phyloP scores from a whole-genome alignment of 2,797 vertebrate species.

The Aplochiton taeniatus region DNA sequence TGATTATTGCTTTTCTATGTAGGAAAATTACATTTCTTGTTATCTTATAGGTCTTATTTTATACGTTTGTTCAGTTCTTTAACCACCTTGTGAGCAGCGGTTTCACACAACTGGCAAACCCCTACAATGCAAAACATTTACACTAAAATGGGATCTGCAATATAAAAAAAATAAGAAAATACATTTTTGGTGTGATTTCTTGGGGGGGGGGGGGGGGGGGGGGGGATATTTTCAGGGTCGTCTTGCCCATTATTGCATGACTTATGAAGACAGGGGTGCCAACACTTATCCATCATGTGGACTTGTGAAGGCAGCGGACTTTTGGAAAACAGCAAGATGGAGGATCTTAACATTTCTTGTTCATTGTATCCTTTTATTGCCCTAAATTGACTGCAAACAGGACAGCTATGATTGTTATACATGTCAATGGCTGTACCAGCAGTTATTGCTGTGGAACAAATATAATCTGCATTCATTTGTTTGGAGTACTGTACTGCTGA shows the following conservation, averaged over 20 bases:
- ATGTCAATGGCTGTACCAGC: constrained; percentile 75
- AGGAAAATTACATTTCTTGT: not conserved
- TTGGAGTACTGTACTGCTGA: constrained; percentile 65
- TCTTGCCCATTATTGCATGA: constrained; percentile 49
- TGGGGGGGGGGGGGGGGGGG: not conserved
- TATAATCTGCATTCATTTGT: constrained; percentile 70
- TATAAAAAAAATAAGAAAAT: too few relatives aligned
- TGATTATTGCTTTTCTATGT: constrained; percentile 60
- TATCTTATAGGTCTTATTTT: too few relatives aligned
- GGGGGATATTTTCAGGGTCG: too few relatives aligned
- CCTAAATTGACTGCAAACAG: constrained; percentile 75
- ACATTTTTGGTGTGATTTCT: too few relatives aligned
- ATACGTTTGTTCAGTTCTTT: too few relatives aligned
- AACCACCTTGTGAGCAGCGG: too few relatives aligned
- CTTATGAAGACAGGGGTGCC: constrained; percentile 42
- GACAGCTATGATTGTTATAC: constrained; percentile 79
- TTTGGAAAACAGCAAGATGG: constrained; percentile 68
- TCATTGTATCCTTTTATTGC: constrained; percentile 79
- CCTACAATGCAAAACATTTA: too few relatives aligned
- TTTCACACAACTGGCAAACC: too few relatives aligned
- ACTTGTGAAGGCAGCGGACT: constrained; percentile 16
- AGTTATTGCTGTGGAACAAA: constrained; percentile 80
- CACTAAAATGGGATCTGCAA: too few relatives aligned
- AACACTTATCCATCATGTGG: constrained; percentile 33
- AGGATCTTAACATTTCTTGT: constrained; percentile 61